Base-by-base conservation (phyloP, 2,888 invertebrate genomes). In the Oligia fasciuncula region DNA sequence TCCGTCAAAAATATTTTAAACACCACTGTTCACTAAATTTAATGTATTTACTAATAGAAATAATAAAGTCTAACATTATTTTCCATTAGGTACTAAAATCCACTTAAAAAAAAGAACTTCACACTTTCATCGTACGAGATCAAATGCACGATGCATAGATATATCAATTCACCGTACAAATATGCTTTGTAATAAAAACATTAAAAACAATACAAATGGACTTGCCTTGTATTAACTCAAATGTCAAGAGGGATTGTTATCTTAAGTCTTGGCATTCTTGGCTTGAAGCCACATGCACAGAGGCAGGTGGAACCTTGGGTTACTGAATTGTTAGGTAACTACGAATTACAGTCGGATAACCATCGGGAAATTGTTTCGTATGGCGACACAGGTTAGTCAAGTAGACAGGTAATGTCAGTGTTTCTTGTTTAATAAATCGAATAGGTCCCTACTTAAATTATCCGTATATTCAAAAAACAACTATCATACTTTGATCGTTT, bases 221-320 rank as follows among this genome's bases (percentile, higher is more conserved):
- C 78, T 72, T 17, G 72, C 40, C 29, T 49, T 49, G 74, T 78
- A 71, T 75, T 84, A 84, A 87, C 84, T 84, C 87, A 87, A 87
- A 72, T 78, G 79, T 78, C 84, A 78, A 74, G 74, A 78, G 2
- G 62, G 74, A 78, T 84, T 69, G 74, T 23, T 75, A 86, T 84
- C 85, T 80, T 60, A 66, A 51, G 54, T 43, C 40, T 67, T 23
- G 69, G 62, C 14, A 78, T 85, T 85, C 77, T 85, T 85, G 85
- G 85, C 85, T 72, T 14, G 0, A 6, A 60, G 85, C 85, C 85
- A 85, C 87, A 87, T 87, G 85, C 57, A 69, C 29, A 54, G 35
- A 62, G 35, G 29, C 75, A 76, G 71, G 79, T 72, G 62, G 62
- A 69, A 57, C 73, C 76, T 74, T 74, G 79, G 43, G 40, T 13